Evolutionary conservation across 2,888 invertebrate genomes (phyloP).

Genomic region (Drosophila pseudotakahashii): DNA sequence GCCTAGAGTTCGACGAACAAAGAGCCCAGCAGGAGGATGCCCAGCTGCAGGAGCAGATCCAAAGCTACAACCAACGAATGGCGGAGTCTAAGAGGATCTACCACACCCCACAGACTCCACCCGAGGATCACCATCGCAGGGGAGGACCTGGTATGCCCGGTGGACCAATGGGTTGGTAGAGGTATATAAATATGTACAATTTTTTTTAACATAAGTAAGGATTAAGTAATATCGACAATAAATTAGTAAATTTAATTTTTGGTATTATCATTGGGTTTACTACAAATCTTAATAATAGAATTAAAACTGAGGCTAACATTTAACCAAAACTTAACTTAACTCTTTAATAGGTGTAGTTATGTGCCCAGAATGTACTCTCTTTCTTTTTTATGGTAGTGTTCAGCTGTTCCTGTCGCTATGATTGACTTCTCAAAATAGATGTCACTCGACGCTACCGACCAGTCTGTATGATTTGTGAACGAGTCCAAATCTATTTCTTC

Average conservation of each 20-base stretch:
- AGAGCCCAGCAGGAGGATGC: slow-evolving; percentile 94
- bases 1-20: slow-evolving; percentile 95
- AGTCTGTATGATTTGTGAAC: too few relatives aligned
- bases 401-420: too few relatives aligned
- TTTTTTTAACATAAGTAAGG: background rate
- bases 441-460: too few relatives aligned
- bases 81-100: slow-evolving; percentile 61
- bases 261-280: background rate
- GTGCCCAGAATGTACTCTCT: too few relatives aligned
- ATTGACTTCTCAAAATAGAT: too few relatives aligned
- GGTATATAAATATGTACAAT: background rate
- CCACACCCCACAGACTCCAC: slow-evolving; percentile 51
- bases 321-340: too few relatives aligned
- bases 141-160: slow-evolving; percentile 33
- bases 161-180: slow-evolving; percentile 60
- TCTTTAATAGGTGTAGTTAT: too few relatives aligned
- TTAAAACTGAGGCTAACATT: too few relatives aligned
- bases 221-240: slow-evolving; percentile 4
- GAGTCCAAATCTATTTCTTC: too few relatives aligned
- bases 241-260: slow-evolving; percentile 4
- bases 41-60: slow-evolving; percentile 86
- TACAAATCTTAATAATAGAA: too few relatives aligned
- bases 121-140: slow-evolving; percentile 53
- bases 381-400: too few relatives aligned
- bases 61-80: slow-evolving; percentile 58